Base-by-base conservation (phyloP, 2,113 vertebrate species). In the Mesoclemmys tuberculata region DNA sequence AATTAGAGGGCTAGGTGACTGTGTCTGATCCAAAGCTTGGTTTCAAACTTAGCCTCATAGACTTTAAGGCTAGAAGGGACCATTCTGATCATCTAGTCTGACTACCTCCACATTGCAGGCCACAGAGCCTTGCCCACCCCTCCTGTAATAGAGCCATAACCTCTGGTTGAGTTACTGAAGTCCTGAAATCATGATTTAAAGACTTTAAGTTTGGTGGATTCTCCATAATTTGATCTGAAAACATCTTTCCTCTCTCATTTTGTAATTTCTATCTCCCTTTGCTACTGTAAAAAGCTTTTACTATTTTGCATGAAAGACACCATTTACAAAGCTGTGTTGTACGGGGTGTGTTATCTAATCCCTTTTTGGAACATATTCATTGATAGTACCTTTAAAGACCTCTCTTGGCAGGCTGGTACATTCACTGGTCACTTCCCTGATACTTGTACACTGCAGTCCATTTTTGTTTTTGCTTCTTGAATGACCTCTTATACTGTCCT, bases 351-450 rank as follows among this genome's bases (percentile, higher is more conserved):
- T 90, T 88, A 92, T 95, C 95, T 94, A 95, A 90, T 89, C 51
- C 89, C 61, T 82, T 49, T 85, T 88, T 94, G 86, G 82, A 75
- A 38, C 68, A 78, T 93, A 82, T 91, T 84, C 64, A 44, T 74
- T 7, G 56, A 68, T 52, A 80, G 16, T 83, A 16, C 41, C 29
- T 61, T 88, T 80, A 75, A 91, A 92, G 41, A 90, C 82, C 49
- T 96, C 86, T 90, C 75, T 95, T 95, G 86, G 84, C 86, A 96
- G 49, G 54, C 85, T 94, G 91, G 79, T 95, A 87, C 2, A 3
- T 82, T 96, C 84, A 80, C 93, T 93, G 92, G 91, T 97, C 94
- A 88, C 91, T 95, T 96, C 82, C 84, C 89, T 85, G 93, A 26
- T 86, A 88, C 89, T 96, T 88, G 82, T 85, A 68, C 81, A 56